These are phyloP conservation scores for Thalassarche chlororhynchos DNA, from an alignment of 2,113 vertebrate species.

Conservation along the genomic window DNA sequence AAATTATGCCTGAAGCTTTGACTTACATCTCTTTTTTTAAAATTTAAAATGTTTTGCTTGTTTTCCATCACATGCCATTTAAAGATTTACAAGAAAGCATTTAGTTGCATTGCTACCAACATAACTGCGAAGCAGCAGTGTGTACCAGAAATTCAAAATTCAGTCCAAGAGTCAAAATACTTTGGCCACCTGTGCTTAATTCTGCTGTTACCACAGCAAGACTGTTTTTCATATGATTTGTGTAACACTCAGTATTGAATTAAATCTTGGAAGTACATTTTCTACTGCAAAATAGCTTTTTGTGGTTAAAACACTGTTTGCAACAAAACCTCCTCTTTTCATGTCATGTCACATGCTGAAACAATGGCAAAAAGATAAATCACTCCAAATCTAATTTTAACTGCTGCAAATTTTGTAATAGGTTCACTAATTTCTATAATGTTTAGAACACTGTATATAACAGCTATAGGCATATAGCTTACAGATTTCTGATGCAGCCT, in stretches of 20 bases:
- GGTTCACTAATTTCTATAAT: not conserved
- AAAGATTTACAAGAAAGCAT: not conserved
- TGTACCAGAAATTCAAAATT: not conserved
- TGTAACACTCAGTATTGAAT: slow-evolving; percentile 2
- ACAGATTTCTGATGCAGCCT: not conserved
- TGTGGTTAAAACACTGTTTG: slow-evolving; percentile 21
- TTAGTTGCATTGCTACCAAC: not conserved
- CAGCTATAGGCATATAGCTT: not conserved
- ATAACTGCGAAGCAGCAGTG: not conserved
- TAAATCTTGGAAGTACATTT: slow-evolving; percentile 47
- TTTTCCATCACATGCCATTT: not conserved
- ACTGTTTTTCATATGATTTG: not conserved
- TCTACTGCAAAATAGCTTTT: slow-evolving; percentile 15
- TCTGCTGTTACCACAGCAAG: not conserved
- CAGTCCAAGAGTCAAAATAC: not conserved
- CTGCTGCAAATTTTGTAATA: not conserved
- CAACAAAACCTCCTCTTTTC: slow-evolving; percentile 2
- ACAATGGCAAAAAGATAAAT: slow-evolving; percentile 26
- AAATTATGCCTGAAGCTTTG: not conserved
- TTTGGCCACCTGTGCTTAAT: slow-evolving; percentile 38
- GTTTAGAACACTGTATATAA: not conserved
- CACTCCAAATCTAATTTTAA: not conserved
- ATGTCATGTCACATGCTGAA: slow-evolving; percentile 3
- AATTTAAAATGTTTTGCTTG: not conserved
- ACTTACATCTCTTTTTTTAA: not conserved